These are phyloP conservation scores for Ladona fulva DNA, from an alignment of 1,140 invertebrate genomes.

Conservation along the genomic window DNA sequence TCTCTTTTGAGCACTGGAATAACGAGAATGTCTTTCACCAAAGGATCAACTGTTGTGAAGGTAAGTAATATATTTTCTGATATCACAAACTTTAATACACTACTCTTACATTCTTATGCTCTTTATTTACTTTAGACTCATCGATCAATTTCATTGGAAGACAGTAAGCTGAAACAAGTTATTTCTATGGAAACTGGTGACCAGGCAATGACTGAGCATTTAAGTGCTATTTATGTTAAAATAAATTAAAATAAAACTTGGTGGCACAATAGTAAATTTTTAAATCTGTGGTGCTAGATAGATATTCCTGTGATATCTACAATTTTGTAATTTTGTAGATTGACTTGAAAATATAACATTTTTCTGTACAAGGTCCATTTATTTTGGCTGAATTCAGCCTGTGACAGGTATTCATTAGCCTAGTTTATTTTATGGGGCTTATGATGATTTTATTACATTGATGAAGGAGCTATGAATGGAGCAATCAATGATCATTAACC, in stretches of 20 bases:
- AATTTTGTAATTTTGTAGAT: too few relatives aligned
- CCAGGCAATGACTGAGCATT: conserved; percentile 47
- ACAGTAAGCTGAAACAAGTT: conserved; percentile 40
- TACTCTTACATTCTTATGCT: not conserved
- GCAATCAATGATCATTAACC: too few relatives aligned
- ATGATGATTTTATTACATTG: too few relatives aligned
- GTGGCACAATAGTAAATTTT: too few relatives aligned
- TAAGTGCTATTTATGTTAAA: conserved; percentile 44
- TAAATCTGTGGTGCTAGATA: too few relatives aligned
- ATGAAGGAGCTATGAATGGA: too few relatives aligned
- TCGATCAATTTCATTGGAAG: conserved; percentile 38
- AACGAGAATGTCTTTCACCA: conserved; percentile 42
- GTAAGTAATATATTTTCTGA: conserved; percentile 27
- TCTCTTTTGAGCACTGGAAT: conserved; percentile 39
- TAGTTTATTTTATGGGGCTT: too few relatives aligned
- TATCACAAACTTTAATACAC: conserved; percentile 16
- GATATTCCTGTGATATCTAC: too few relatives aligned
- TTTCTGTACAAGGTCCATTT: too few relatives aligned
- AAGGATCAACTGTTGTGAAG: conserved; percentile 41
- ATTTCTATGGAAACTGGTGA: conserved; percentile 48
- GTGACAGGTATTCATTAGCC: too few relatives aligned
- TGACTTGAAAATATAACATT: too few relatives aligned
- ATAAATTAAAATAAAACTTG: not conserved
- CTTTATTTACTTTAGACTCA: conserved; percentile 29
- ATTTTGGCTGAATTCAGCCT: too few relatives aligned